A percentile compares a stretch with the other conserved stretches of the same genome.
Conservation (phyloP, 2,888 invertebrate genomes). For the Dendrolimus pini region DNA sequence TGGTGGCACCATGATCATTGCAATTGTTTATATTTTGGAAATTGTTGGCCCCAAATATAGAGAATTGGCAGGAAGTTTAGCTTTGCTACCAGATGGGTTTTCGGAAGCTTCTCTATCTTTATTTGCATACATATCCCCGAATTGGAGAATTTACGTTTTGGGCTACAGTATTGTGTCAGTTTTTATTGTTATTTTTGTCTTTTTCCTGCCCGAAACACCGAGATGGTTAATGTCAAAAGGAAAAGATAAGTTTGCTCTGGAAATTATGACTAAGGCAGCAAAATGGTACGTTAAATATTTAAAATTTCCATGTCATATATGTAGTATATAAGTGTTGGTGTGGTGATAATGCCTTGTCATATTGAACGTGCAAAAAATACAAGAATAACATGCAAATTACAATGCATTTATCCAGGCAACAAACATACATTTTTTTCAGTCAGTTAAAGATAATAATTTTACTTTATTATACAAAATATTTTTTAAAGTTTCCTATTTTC, state of each 20-base stretch:
- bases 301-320: too few species aligned
- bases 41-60: constrained; percentile 71
- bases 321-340: too few species aligned
- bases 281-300: constrained; percentile 21
- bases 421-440: too few species aligned
- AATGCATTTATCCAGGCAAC: not conserved
- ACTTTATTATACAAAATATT: too few species aligned
- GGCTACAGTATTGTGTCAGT: constrained; percentile 24
- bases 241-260: constrained; percentile 27
- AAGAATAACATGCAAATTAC: not conserved
- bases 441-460: too few species aligned
- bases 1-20: constrained; percentile 82
- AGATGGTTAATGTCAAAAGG: constrained; percentile 44
- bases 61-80: constrained; percentile 40
- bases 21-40: constrained; percentile 73
- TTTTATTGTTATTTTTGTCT: constrained; percentile 25
- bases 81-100: constrained; percentile 35
- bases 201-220: constrained; percentile 40
- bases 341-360: too few species aligned
- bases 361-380: not conserved
- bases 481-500: not conserved
- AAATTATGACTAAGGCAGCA: constrained; percentile 33
- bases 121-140: constrained; percentile 35
- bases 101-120: constrained; percentile 32
- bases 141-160: constrained; percentile 36